Evolutionary conservation across 2,888 invertebrate genomes (phyloP), one percentile per base, ranked within the genome.

Genomic region (Andrena bicolor): DNA sequence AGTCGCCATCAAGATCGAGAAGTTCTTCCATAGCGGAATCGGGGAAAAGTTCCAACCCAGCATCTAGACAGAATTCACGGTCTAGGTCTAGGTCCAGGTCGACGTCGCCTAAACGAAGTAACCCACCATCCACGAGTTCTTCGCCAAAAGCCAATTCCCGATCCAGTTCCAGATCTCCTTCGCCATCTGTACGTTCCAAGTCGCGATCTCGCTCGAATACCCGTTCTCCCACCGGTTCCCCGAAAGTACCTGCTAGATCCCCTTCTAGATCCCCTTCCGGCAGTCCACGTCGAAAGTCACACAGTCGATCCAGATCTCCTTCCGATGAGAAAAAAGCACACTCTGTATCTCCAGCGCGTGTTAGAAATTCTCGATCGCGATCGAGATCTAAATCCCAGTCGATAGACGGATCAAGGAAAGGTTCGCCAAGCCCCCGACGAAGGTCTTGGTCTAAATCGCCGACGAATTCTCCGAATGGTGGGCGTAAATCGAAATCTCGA

Each of bases 111-210:
- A 89, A 82, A 68, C 89, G 92, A 5, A 89, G 89, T 41, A 65
- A 84, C 41, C 92, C 91, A 30, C 80, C 79, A 2, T 76, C 80
- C 0, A 82, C 78, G 16, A 64, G 75, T 48, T 58, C 88, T 28
- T 90, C 92, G 13, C 86, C 85, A 1, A 83, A 85, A 49, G 81
- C 83, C 41, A 88, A 88, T 64, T 91, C 92, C 1, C 84, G 90
- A 28, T 92, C 92, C n/a, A 85, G 79, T 69, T 91, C 91, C 5
- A 85, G 88, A 79, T 90, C 92, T 30, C 87, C 88, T 35, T 66
- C 83, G 1, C 85, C 85, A 1, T 87, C 84, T 16, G 87, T 86
- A 35, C 71, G 84, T 35, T 93, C 93, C 0, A 86, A 90, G 23
- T 89, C 91, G 60, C 85, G 87, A 65, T 89, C 87, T 16, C 84